Evolutionary conservation across 2,888 invertebrate genomes (phyloP).

Genomic region (Trichacis sp.): DNA sequence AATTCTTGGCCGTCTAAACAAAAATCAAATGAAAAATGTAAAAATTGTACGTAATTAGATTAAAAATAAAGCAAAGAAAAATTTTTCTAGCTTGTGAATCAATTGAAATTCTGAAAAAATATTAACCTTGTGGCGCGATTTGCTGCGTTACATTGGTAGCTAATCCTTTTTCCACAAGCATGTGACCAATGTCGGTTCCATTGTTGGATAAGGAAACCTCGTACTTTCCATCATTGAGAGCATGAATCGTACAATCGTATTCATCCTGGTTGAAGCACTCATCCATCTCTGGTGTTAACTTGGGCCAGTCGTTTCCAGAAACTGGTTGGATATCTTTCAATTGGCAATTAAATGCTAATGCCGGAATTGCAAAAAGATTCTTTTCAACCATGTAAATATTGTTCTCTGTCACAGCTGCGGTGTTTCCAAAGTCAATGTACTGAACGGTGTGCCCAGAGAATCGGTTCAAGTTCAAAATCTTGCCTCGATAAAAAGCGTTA

Average conservation of each 20-base stretch:
- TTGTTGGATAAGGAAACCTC: conserved; percentile 71
- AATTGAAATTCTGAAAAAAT: no score
- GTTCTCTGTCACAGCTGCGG: conserved; percentile 73
- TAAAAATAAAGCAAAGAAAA: no score
- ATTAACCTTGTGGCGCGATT: background rate
- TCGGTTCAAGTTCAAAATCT: conserved; percentile 73
- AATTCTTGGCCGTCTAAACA: conserved; percentile 30
- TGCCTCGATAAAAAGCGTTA: conserved; percentile 79
- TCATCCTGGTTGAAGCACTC: conserved; percentile 75
- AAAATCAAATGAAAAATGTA: no score
- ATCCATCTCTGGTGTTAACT: conserved; percentile 70
- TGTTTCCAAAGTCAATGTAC: conserved; percentile 84
- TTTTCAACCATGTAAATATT: conserved; percentile 80
- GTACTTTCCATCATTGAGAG: conserved; percentile 69
- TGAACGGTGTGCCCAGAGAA: conserved; percentile 76
- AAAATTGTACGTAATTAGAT: no score
- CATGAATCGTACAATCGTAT: conserved; percentile 74
- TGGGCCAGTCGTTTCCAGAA: conserved; percentile 73
- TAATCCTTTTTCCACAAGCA: conserved; percentile 71
- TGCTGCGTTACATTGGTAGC: conserved; percentile 45
- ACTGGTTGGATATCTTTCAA: conserved; percentile 74
- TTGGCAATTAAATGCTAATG: conserved; percentile 79
- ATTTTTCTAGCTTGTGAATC: no score
- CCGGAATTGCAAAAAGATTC: conserved; percentile 76
- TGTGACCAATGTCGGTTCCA: conserved; percentile 70